These are phyloP conservation scores for Drosophila pachea DNA, from an alignment of 1,140 invertebrate genomes.

Conservation along the genomic window DNA sequence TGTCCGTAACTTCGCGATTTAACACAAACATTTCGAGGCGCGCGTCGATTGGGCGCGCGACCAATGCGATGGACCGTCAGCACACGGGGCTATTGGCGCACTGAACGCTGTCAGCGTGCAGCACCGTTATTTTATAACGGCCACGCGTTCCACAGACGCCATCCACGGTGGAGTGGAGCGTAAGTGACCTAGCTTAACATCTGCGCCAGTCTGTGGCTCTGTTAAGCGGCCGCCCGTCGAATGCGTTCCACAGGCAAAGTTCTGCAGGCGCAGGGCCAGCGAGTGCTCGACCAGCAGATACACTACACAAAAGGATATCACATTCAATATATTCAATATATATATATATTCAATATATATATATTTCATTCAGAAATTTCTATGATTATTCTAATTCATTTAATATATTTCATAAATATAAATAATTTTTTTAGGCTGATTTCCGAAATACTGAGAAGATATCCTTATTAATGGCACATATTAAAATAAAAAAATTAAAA, in stretches of 20 bases:
- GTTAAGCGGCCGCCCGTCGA: slow-evolving; percentile 33
- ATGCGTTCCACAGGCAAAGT: neutral
- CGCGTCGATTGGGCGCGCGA: neutral
- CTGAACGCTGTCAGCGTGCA: slow-evolving; percentile 41
- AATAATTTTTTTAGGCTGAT: no score
- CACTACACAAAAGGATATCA: neutral
- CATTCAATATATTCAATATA: no score
- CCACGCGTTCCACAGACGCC: slow-evolving; percentile 32
- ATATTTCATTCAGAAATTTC: no score
- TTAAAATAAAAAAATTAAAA: no score
- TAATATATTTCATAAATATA: no score
- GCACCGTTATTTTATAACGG: slow-evolving; percentile 63
- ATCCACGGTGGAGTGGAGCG: slow-evolving; percentile 58
- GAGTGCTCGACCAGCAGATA: neutral
- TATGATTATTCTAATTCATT: no score
- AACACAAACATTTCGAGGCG: slow-evolving; percentile 17
- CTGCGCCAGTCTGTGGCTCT: slow-evolving; percentile 61
- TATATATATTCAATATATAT: no score
- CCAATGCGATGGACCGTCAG: slow-evolving; percentile 43
- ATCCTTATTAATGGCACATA: no score
- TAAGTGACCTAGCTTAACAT: slow-evolving; percentile 70
- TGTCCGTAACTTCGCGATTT: slow-evolving; percentile 29
- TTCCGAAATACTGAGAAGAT: no score
- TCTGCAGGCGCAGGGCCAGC: no score
- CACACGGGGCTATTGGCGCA: slow-evolving; percentile 55